Conservation (phyloP, 2,888 invertebrate species). For the Sinotaia quadrata region DNA sequence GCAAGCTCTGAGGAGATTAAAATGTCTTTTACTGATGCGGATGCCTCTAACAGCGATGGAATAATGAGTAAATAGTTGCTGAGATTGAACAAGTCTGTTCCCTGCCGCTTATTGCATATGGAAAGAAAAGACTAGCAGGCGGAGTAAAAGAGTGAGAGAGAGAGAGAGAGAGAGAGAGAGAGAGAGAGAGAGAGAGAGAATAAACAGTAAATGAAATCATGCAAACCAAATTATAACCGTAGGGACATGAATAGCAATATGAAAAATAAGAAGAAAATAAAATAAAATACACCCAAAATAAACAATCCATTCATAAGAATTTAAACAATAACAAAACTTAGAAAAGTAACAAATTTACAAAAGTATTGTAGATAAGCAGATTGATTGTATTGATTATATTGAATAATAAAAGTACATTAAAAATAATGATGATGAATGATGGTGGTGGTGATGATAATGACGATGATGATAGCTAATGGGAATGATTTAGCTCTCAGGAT, state of each 20-base stretch:
- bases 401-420: too few relatives aligned
- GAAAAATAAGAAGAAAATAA: not conserved
- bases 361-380: too few relatives aligned
- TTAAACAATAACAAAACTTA: too few relatives aligned
- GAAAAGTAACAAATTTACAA: too few relatives aligned
- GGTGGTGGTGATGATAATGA: too few relatives aligned
- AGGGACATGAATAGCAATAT: not conserved
- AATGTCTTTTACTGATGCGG: constrained; percentile 15
- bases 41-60: constrained; percentile 12
- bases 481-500: too few relatives aligned
- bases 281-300: too few relatives aligned
- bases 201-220: not conserved
- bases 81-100: constrained; percentile 16
- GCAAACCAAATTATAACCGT: not conserved
- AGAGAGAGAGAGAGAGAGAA: constrained; percentile 13
- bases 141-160: not conserved
- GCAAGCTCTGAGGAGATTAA: constrained; percentile 15
- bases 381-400: too few relatives aligned
- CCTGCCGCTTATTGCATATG: too few relatives aligned
- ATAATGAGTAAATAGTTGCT: constrained; percentile 24
- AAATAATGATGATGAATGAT: too few relatives aligned
- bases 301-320: too few relatives aligned
- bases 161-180: constrained; percentile 10
- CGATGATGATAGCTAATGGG: too few relatives aligned
- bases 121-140: not conserved